Conservation (phyloP, 1,140 invertebrate species). For the Hypothenemus hampei region DNA sequence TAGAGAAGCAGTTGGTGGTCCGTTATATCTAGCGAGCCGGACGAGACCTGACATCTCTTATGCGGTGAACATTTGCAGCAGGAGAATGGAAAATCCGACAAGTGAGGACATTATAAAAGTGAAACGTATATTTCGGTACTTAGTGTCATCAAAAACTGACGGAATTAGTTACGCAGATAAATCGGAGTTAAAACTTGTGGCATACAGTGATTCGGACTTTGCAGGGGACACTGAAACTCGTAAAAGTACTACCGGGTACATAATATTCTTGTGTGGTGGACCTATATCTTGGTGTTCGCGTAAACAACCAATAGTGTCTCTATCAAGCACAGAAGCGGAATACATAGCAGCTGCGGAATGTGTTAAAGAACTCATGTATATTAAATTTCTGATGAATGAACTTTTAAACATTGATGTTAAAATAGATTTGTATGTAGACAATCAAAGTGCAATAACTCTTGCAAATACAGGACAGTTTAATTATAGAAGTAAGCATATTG, state of each 20-base stretch:
- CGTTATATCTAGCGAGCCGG: too few species aligned
- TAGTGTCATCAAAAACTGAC: too few species aligned
- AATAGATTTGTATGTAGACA: constrained; percentile 27
- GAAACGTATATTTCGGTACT: too few species aligned
- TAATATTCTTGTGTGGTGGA: constrained; percentile 11
- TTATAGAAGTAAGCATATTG: constrained; percentile 39
- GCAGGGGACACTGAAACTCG: constrained; percentile 9
- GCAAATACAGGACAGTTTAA: constrained; percentile 29
- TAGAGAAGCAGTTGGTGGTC: too few species aligned
- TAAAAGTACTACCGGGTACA: constrained; percentile 43
- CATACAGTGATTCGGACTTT: constrained; percentile 11
- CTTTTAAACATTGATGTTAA: constrained; percentile 2
- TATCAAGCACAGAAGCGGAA: constrained; percentile 39
- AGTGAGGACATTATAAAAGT: too few species aligned
- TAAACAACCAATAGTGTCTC: constrained; percentile 26
- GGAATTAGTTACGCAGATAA: too few species aligned
- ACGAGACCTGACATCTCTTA: too few species aligned
- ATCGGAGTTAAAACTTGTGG: too few species aligned
- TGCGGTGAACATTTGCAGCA: too few species aligned
- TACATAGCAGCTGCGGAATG: constrained; percentile 33
- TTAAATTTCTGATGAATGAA: constrained; percentile 12
- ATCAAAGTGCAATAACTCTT: constrained; percentile 32
- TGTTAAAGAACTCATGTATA: constrained; percentile 31
- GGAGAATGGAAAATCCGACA: too few species aligned
- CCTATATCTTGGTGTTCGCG: constrained; percentile 30